Evolutionary conservation across 2,888 invertebrate species (phyloP).

Genomic region (Netelia virgata): DNA sequence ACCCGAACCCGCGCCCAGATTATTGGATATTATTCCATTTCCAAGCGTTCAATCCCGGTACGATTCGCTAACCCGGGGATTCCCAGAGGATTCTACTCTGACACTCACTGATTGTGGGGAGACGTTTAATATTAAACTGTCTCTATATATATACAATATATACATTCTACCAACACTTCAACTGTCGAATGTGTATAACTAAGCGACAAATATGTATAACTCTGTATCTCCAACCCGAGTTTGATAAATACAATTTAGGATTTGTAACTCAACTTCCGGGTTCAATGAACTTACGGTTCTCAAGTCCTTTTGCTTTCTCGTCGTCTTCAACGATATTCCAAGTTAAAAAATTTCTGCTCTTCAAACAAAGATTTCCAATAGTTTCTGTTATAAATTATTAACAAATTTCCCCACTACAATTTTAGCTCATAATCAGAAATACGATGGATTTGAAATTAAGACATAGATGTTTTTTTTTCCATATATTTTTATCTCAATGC

Average conservation of each 20-base stretch:
- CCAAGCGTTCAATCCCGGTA: constrained; percentile 84
- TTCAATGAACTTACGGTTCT: constrained; percentile 13
- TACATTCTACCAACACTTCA: background rate
- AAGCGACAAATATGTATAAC: background rate
- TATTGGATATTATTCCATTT: constrained; percentile 85
- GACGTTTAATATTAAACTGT: constrained; percentile 64
- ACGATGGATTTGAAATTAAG: background rate
- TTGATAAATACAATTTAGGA: constrained; percentile 1
- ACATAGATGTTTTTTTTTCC: background rate
- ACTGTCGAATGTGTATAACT: constrained; percentile 16
- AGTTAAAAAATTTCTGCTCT: background rate
- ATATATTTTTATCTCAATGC: no score
- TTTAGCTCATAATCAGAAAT: no score
- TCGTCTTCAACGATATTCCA: background rate
- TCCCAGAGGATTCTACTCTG: constrained; percentile 71
- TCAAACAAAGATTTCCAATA: background rate
- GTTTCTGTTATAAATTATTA: background rate
- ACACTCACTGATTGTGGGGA: constrained; percentile 78
- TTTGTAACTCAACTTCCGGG: constrained; percentile 4
- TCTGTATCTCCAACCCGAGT: background rate
- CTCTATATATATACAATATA: constrained; percentile 29
- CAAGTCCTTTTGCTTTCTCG: background rate
- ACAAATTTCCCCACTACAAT: background rate
- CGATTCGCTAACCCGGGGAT: constrained; percentile 81
- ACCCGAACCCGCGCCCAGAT: constrained; percentile 77